Conservation (phyloP, 1,140 invertebrate genomes). For the Trichomalopsis sarcophagae region DNA sequence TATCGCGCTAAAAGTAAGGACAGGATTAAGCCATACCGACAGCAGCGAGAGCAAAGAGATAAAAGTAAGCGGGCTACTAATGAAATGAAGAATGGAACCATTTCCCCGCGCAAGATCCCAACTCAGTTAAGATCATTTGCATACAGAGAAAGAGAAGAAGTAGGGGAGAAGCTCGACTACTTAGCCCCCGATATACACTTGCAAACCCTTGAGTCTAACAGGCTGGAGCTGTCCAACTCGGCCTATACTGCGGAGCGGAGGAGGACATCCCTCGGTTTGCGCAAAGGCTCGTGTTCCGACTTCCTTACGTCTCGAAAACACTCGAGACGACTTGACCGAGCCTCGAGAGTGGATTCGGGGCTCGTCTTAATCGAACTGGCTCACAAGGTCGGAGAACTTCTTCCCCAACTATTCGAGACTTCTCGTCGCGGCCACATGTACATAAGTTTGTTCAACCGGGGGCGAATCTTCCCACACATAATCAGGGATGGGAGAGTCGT, state of each 20-base stretch:
- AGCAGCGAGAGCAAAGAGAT: neutral
- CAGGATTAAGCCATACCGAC: neutral
- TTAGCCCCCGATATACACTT: neutral
- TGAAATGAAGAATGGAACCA: neutral
- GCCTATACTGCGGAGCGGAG: neutral
- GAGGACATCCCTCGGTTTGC: too few species aligned
- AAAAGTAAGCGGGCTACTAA: constrained; percentile 12
- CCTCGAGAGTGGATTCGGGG: neutral
- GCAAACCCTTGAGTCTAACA: too few species aligned
- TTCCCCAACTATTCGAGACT: neutral
- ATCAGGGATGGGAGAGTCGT: neutral
- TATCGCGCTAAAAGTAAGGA: neutral
- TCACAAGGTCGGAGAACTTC: too few species aligned
- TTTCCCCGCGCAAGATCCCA: neutral
- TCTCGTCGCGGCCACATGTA: neutral
- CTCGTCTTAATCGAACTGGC: too few species aligned
- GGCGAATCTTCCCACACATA: too few species aligned
- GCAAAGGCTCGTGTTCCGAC: too few species aligned
- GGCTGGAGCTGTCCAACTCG: too few species aligned
- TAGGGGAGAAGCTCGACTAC: neutral
- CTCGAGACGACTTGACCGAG: neutral
- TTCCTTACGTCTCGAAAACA: neutral
- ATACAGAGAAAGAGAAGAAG: neutral
- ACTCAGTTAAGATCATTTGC: constrained; percentile 8
- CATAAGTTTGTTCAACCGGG: neutral